These are phyloP conservation scores for Notocelia uddmanniana DNA, from an alignment of 2,888 invertebrate genomes.

Conservation along the genomic window DNA sequence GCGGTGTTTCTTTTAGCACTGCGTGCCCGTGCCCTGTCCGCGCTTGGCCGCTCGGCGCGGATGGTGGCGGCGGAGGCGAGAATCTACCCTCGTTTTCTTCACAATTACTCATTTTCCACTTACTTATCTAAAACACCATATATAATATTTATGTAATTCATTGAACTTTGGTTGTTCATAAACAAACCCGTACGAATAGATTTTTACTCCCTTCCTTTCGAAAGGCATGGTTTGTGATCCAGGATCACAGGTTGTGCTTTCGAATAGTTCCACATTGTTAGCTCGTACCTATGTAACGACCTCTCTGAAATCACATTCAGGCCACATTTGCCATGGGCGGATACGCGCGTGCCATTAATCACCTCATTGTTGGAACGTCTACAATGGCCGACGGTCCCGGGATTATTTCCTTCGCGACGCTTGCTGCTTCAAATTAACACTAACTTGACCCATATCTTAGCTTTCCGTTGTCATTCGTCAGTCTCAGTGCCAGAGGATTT, in stretches of 20 bases:
- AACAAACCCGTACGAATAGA: neutral
- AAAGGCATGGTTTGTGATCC: neutral
- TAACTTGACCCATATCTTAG: conserved; percentile 37
- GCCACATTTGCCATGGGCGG: conserved; percentile 31
- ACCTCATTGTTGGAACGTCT: conserved; percentile 41
- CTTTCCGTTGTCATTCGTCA: conserved; percentile 35
- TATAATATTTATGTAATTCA: too few relatives aligned
- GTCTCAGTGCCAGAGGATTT: conserved; percentile 13
- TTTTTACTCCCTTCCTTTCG: neutral
- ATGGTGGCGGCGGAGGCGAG: too few relatives aligned
- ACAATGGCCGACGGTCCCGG: conserved; percentile 32
- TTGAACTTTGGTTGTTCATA: too few relatives aligned
- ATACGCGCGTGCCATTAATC: conserved; percentile 42
- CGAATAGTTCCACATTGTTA: neutral
- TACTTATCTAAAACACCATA: too few relatives aligned
- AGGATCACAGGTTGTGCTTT: neutral
- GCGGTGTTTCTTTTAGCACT: too few relatives aligned
- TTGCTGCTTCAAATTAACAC: conserved; percentile 38
- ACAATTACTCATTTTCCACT: too few relatives aligned
- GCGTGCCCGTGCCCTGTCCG: too few relatives aligned
- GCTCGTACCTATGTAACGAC: conserved; percentile 21
- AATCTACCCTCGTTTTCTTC: too few relatives aligned
- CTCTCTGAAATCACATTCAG: conserved; percentile 28
- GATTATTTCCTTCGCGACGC: conserved; percentile 41
- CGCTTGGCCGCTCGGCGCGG: too few relatives aligned